These are phyloP conservation scores for Pocillopora grandis DNA, from an alignment of 92 coral and sea anemone genomes.

Conservation along the genomic window DNA sequence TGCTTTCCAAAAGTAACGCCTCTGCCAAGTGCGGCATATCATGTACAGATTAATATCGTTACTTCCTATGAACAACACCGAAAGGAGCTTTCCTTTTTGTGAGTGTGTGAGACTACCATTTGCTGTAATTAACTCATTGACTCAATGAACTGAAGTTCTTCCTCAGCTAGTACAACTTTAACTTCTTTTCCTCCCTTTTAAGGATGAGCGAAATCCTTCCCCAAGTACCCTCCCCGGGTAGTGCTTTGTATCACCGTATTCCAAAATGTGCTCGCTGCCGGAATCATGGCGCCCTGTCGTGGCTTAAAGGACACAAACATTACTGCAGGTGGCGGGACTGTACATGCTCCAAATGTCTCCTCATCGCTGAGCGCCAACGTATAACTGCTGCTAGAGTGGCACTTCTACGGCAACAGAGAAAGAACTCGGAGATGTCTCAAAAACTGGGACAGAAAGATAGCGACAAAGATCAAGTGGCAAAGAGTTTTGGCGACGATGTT, in stretches of 20 bases:
- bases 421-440: conserved; percentile 67
- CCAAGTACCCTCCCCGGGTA: conserved; percentile 87
- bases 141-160: not conserved
- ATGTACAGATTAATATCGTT: too few species aligned
- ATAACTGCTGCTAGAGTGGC: conserved; percentile 98
- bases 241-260: conserved; percentile 94
- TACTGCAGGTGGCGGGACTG: conserved; percentile 96
- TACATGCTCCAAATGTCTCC: conserved; percentile 93
- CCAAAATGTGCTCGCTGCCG: conserved; percentile 99
- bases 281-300: conserved; percentile 92
- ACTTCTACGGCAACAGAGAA: conserved; percentile 93
- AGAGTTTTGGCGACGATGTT: conserved; percentile 59
- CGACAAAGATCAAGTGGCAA: conserved; percentile 43
- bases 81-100: too few species aligned
- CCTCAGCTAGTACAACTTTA: not conserved
- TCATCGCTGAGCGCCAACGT: conserved; percentile 96
- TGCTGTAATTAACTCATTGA: not conserved
- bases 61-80: too few species aligned
- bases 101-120: too few species aligned
- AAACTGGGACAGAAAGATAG: conserved; percentile 55
- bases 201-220: conserved; percentile 96
- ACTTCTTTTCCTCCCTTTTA: not conserved
- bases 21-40: too few species aligned
- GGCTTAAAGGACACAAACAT: conserved; percentile 98
- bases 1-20: too few species aligned